These are phyloP conservation scores for Tangara arthus DNA, from an alignment of 2,797 vertebrate species.

Conservation along the genomic window DNA sequence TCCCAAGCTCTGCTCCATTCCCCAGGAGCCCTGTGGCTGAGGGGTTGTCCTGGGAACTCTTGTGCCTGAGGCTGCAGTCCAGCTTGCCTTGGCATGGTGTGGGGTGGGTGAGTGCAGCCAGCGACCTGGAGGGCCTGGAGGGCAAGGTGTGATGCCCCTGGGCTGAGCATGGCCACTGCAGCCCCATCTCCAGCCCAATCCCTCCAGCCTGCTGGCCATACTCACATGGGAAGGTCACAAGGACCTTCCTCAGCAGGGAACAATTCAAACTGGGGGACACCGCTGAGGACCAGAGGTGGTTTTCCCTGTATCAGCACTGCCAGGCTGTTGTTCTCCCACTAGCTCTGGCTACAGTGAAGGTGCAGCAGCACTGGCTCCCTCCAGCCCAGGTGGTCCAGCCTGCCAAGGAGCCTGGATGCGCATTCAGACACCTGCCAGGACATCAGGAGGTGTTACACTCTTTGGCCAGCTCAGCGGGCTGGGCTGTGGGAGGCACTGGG, in stretches of 20 bases:
- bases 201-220: background rate
- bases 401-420: background rate
- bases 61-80: background rate
- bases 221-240: rapidly evolving
- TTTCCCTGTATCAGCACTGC: background rate
- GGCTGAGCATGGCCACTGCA: rapidly evolving
- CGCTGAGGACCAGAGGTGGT: background rate
- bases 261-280: background rate
- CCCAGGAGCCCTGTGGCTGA: rapidly evolving
- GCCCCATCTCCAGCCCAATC: rapidly evolving
- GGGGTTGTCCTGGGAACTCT: background rate
- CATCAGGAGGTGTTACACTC: background rate
- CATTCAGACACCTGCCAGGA: background rate
- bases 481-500: background rate
- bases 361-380: background rate
- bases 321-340: background rate
- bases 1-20: background rate
- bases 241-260: background rate
- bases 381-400: background rate
- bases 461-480: background rate
- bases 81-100: background rate
- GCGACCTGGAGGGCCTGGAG: background rate
- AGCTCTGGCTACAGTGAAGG: background rate
- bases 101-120: background rate
- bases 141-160: background rate